A percentile compares a stretch with the other conserved stretches of the same genome.
Conservation (phyloP, 2,888 invertebrate genomes). For the Apodemia mormo region DNA sequence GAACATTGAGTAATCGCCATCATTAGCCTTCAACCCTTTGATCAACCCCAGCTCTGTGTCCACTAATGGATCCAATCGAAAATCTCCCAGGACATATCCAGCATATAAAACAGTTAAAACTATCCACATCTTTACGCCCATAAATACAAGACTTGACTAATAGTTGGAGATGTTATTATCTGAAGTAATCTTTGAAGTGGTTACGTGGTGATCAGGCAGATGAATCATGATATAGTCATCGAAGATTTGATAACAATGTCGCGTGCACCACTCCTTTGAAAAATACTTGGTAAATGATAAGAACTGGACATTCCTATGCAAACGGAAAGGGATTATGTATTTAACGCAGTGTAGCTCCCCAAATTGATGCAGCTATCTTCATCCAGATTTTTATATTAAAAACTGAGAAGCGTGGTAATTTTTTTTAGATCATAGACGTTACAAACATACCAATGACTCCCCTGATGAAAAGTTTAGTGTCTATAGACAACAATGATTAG, state of each 20-base stretch:
- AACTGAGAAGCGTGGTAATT: too few species aligned
- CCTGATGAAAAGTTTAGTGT: too few species aligned
- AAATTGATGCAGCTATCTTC: too few species aligned
- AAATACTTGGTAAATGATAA: too few species aligned
- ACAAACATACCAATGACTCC: too few species aligned
- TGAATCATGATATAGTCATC: neutral
- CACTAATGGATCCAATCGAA: constrained; percentile 51
- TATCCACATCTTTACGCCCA: neutral
- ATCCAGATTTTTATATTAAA: too few species aligned
- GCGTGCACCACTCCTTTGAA: too few species aligned
- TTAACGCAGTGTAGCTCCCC: too few species aligned
- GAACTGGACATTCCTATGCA: too few species aligned
- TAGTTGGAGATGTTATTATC: neutral
- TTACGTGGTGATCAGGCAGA: neutral
- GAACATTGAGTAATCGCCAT: constrained; percentile 56
- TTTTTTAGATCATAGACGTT: too few species aligned
- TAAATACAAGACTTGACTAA: neutral
- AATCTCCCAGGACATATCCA: constrained; percentile 17
- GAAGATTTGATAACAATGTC: neutral
- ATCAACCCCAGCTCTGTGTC: constrained; percentile 51
- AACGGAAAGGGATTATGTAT: too few species aligned
- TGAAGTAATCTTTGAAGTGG: neutral
- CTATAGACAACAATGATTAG: too few species aligned
- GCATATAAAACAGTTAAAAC: neutral
- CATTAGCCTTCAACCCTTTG: constrained; percentile 48